Base-by-base conservation (phyloP, 2,797 vertebrate genomes). In the Poecilia gillii region DNA sequence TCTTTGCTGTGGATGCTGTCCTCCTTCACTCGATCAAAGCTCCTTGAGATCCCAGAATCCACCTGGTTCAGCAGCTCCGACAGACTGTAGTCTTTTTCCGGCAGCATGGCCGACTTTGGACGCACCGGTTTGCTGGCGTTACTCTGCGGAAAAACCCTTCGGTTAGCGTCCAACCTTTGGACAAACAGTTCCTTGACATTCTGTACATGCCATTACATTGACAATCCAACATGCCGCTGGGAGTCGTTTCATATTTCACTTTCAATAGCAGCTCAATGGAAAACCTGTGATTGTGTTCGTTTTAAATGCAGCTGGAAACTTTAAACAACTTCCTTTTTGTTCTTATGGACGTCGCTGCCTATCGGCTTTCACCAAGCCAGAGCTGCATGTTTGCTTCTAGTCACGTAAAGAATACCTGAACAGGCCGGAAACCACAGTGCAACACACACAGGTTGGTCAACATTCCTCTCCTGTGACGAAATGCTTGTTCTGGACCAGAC, bases 11-110 rank as follows among this genome's bases (percentile, higher is more conserved):
- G 96, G 25, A 97, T 96, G 84, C 95, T 94, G 64, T 97, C 96
- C 80, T 97, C 97, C 82, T 97, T 97, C 0, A 98, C 94, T 6
- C 94, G 94, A 89, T 97, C 97, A 18, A 98, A 97, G 49, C 96
- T 96, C 89, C 97, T 95, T 0, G 98, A 98, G 84, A 99, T 96
- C 79, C 98, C 98, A 0, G 97, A 98, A 93, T 99, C 97, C 89
- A 99, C 92, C 92, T 99, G 98, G 39, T 96, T 99, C 84, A 99
- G 89, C 83, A 99, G 91, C 89, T 98, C 97, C 0, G 98, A 98
- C 9, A 99, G 96, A 85, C 97, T 99, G 93, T 94, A 97, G 89
- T 99, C 97, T 55, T 98, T 97, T 78, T 97, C 96, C 0, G 97
- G 97, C 75, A 96, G 82, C 33, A 97, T 95, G 83, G 95, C 96